A percentile compares a stretch with the other conserved stretches of the same genome.
phyloP scores from a whole-genome alignment of 2,797 vertebrate genomes.

The Anisognathus igniventris region DNA sequence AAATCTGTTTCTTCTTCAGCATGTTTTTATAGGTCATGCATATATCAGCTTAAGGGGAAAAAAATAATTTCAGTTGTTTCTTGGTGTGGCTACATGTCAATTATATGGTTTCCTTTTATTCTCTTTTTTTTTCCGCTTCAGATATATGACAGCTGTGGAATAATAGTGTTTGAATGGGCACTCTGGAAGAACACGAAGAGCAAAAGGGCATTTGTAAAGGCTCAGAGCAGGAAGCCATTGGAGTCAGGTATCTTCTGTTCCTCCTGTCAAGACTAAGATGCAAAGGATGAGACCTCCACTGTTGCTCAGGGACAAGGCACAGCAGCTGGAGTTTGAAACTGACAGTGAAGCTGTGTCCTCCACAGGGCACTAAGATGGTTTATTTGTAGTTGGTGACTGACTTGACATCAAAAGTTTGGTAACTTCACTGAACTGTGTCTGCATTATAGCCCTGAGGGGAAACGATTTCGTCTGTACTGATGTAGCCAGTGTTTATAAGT shows the following conservation, averaged over 20 bases:
- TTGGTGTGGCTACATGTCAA: neutral
- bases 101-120: neutral
- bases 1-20: neutral
- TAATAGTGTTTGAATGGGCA: neutral
- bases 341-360: neutral
- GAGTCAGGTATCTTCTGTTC: neutral
- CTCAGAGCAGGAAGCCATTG: neutral
- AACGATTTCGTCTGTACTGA: neutral
- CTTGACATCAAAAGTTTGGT: neutral
- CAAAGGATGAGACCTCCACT: neutral
- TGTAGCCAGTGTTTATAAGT: neutral
- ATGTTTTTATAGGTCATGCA: neutral
- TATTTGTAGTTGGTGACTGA: neutral
- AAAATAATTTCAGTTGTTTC: neutral
- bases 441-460: neutral
- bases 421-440: neutral
- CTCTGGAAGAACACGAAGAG: neutral
- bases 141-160: neutral
- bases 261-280: neutral
- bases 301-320: neutral
- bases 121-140: neutral
- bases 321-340: neutral
- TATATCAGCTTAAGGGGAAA: neutral
- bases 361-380: fast-evolving
- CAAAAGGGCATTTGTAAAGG: neutral